Base-by-base conservation (phyloP, 2,113 vertebrate genomes). In the Ophthalmolycus amberensis region DNA sequence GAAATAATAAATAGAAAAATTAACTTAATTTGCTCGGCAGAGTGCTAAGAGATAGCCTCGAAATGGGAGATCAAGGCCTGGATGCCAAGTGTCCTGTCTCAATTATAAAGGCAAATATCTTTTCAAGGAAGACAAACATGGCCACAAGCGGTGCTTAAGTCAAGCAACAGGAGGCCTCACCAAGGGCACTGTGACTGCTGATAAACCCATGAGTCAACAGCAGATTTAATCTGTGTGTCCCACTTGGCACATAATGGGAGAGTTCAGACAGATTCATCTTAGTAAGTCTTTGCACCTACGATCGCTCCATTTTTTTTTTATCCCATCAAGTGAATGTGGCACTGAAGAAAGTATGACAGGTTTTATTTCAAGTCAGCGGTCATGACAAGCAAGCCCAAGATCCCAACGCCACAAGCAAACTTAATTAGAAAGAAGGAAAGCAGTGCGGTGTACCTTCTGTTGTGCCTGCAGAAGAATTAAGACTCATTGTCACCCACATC, bases 201-300 rank as follows among this genome's bases (percentile, higher is more conserved):
- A 93, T 93, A 91, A 92, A 91, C 85, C 85, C 77, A 71, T 42
- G 46, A 90, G 90, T 90, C 91, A 92, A 90, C 88, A 87, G 84
- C 74, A 90, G 88, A 91, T 92, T 85, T 82, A 87, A 93, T 92
- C 89, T 87, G 59, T 56, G 75, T 34, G 46, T 85, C 85, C 88
- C 88, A 88, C 86, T 85, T 89, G 91, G 79, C 87, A 83, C 81
- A 84, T 90, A 92, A 92, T 91, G 85, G 87, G 74, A 84, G 73
- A 88, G 83, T 90, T 91, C 83, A 89, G 85, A 81, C 83, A 71
- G 72, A 84, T 85, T 76, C 72, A 86, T 89, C 78, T 85, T 66
- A 29, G 83, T 46, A 58, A 84, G 71, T 88, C 84, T 84, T 86
- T 82, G 86, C 88, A 82, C 82, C 78, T 77, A 78, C 66, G 9